A percentile compares a stretch with the other conserved stretches of the same genome.
Conservation (phyloP, 2,113 vertebrate genomes). For the Labeo rohita region DNA sequence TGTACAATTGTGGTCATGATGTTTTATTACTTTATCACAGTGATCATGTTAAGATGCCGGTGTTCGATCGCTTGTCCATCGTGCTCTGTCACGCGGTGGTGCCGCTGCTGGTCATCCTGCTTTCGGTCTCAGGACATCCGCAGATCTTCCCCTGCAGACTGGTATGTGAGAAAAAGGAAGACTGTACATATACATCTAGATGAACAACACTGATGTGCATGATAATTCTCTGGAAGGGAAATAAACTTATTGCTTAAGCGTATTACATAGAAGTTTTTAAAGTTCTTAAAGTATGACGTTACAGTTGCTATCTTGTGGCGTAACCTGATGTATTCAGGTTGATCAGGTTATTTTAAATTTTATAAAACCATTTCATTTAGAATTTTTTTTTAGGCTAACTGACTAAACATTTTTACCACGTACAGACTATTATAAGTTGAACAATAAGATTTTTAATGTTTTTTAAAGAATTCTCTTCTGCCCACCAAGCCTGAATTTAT, state of each 20-base stretch:
- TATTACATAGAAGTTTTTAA: background rate
- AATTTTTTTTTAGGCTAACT: background rate
- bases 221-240: background rate
- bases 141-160: constrained; percentile 62
- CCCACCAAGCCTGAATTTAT: too few relatives aligned
- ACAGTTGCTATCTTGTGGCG: background rate
- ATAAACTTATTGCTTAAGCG: background rate
- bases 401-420: background rate
- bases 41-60: constrained; percentile 76
- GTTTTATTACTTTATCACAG: constrained; percentile 54
- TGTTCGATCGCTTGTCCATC: constrained; percentile 59
- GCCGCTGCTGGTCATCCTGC: constrained; percentile 57
- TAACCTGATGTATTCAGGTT: background rate
- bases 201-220: background rate
- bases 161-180: constrained; percentile 63
- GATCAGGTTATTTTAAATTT: background rate
- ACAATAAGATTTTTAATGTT: too few relatives aligned
- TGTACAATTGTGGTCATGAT: background rate
- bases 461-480: too few relatives aligned
- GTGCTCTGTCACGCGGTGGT: constrained; percentile 60
- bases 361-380: background rate
- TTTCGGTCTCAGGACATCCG: constrained; percentile 59
- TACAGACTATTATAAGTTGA: background rate
- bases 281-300: background rate
- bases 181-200: background rate